Evolutionary conservation across 2,888 invertebrate species (phyloP).

Genomic region (Catocala nupta): DNA sequence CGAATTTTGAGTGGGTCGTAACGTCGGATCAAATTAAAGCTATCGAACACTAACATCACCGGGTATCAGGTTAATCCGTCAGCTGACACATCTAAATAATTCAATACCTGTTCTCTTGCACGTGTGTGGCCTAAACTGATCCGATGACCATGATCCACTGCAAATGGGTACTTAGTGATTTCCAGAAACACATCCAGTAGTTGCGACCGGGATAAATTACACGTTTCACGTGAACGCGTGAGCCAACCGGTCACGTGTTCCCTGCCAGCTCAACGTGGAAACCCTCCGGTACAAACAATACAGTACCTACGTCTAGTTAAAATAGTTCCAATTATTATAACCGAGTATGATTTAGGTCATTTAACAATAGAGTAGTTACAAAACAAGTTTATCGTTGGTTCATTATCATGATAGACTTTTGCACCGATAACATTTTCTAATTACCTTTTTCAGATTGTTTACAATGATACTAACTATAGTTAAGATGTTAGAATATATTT

Average conservation of each 20-base stretch:
- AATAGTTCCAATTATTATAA: slow-evolving; percentile 16
- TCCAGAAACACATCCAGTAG: slow-evolving; percentile 11
- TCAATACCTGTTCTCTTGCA: slow-evolving; percentile 2
- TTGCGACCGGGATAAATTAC: slow-evolving; percentile 16
- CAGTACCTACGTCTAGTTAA: slow-evolving; percentile 13
- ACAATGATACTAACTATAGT: no score
- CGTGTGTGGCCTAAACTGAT: slow-evolving; percentile 25
- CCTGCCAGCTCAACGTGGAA: slow-evolving; percentile 32
- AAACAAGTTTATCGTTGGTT: no score
- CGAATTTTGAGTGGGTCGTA: background rate
- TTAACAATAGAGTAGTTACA: background rate
- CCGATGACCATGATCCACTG: slow-evolving; percentile 9
- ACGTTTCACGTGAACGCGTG: slow-evolving; percentile 25
- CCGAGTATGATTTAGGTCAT: slow-evolving; percentile 2
- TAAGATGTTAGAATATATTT: background rate
- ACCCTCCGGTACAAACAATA: slow-evolving; percentile 27
- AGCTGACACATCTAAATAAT: slow-evolving; percentile 15
- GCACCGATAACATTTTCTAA: slow-evolving; percentile 21
- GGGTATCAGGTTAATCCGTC: slow-evolving; percentile 19
- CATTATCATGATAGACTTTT: background rate
- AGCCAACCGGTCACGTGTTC: slow-evolving; percentile 28
- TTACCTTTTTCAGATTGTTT: slow-evolving; percentile 1
- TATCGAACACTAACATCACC: slow-evolving; percentile 12
- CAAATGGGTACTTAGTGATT: slow-evolving; percentile 20
- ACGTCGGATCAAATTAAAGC: slow-evolving; percentile 7